A percentile compares a stretch with the other conserved stretches of the same genome.
Conservation (phyloP, 2,797 vertebrate genomes). For the Malacoraja senta region DNA sequence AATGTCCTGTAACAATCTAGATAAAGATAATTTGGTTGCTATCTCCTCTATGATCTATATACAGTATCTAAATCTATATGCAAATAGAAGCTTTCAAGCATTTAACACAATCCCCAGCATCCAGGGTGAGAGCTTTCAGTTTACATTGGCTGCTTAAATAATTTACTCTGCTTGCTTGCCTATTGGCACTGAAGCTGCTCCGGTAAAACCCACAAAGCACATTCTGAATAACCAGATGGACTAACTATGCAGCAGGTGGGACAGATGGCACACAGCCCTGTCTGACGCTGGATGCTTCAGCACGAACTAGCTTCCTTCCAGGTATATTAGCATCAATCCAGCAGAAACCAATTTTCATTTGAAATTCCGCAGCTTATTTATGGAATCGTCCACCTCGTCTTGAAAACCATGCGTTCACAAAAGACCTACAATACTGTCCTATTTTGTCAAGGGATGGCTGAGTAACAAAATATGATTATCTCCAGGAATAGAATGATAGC, state of each 20-base stretch:
- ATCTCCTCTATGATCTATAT: slow-evolving; percentile 67
- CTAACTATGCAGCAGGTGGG: slow-evolving; percentile 76
- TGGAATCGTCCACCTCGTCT: background rate
- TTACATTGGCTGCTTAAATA: slow-evolving; percentile 64
- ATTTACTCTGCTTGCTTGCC: slow-evolving; percentile 62
- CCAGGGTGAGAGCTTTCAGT: slow-evolving; percentile 48
- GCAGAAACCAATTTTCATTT: slow-evolving; percentile 48
- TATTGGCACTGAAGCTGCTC: slow-evolving; percentile 54
- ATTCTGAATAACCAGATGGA: slow-evolving; percentile 73
- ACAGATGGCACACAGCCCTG: slow-evolving; percentile 72
- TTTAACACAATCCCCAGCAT: slow-evolving; percentile 64
- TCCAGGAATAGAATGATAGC: background rate
- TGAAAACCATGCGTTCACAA: background rate
- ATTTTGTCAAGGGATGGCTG: background rate
- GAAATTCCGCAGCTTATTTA: slow-evolving; percentile 23
- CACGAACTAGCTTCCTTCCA: slow-evolving; percentile 63
- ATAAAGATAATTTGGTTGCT: slow-evolving; percentile 69
- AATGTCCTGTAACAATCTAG: slow-evolving; percentile 62
- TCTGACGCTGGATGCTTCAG: slow-evolving; percentile 64
- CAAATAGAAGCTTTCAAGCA: slow-evolving; percentile 62
- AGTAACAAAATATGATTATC: slow-evolving; percentile 5
- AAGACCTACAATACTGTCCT: background rate
- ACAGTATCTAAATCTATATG: slow-evolving; percentile 69
- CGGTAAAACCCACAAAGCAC: slow-evolving; percentile 58
- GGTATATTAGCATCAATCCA: slow-evolving; percentile 64